phyloP scores from a whole-genome alignment of 2,113 vertebrate genomes.

The Cygnus buccinator region DNA sequence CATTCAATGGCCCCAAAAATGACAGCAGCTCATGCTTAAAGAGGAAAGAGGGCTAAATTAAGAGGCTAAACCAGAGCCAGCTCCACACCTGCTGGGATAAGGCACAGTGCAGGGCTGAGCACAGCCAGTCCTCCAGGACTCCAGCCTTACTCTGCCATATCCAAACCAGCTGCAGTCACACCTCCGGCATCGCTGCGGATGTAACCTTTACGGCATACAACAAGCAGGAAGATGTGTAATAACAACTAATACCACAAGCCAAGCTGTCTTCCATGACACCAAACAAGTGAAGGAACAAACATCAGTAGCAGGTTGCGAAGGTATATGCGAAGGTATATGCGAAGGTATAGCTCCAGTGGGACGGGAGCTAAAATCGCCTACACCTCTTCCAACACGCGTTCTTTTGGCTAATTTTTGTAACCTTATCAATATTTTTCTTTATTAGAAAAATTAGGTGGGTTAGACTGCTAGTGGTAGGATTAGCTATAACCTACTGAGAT shows the following conservation, averaged over 20 bases:
- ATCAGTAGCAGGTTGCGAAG: neutral
- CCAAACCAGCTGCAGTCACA: neutral
- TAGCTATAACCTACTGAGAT: constrained; percentile 26
- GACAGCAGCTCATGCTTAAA: neutral
- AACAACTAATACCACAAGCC: neutral
- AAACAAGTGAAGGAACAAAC: neutral
- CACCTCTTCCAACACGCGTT: neutral
- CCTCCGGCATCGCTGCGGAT: neutral
- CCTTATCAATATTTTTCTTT: constrained; percentile 4
- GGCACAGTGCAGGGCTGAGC: neutral
- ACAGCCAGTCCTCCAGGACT: neutral
- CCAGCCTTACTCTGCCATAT: neutral
- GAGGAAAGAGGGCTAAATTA: neutral
- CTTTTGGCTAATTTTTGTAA: constrained; percentile 5
- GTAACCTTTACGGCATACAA: neutral
- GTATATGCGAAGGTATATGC: too few relatives aligned
- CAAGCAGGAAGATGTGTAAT: neutral
- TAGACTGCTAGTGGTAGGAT: constrained; percentile 15
- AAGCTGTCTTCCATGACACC: neutral
- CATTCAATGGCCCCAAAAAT: neutral
- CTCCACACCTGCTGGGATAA: neutral
- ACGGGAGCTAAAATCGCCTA: neutral
- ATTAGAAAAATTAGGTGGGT: constrained; percentile 33
- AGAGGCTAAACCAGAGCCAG: neutral
- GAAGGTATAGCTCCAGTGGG: neutral